phyloP scores from a whole-genome alignment of 2,797 vertebrate species.

The Enteromius paludinosus region DNA sequence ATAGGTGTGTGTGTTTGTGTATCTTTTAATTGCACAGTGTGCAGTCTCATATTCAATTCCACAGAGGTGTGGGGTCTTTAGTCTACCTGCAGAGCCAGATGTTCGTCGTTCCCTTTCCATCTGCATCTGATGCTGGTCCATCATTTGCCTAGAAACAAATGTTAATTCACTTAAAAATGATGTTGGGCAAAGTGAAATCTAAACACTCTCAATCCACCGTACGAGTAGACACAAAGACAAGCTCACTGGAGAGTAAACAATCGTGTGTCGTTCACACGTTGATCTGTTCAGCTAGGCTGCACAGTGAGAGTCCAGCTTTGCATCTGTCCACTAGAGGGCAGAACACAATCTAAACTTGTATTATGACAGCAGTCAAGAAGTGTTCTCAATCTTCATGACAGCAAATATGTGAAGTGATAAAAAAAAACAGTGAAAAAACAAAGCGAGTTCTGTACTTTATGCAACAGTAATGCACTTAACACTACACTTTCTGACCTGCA shows the following conservation, averaged over 20 bases:
- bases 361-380: constrained; percentile 2
- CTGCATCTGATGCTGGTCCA: constrained; percentile 93
- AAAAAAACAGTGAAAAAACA: not conserved
- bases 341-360: not conserved
- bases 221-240: constrained; percentile 12
- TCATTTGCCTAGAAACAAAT: constrained; percentile 86
- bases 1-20: constrained; percentile 32
- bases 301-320: constrained; percentile 1
- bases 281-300: not conserved
- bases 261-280: not conserved
- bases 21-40: not conserved
- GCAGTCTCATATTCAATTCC: constrained; percentile 6
- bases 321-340: constrained; percentile 52
- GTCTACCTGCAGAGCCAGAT: constrained; percentile 88
- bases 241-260: constrained; percentile 18
- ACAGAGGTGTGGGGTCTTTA: constrained; percentile 13
- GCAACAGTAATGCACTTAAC: not conserved
- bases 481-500: not conserved
- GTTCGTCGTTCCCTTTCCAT: constrained; percentile 93
- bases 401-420: not conserved
- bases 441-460: not conserved
- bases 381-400: constrained; percentile 6
- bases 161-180: constrained; percentile 24
- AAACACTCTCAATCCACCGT: not conserved
- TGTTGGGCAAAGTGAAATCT: not conserved